phyloP scores from a whole-genome alignment of 2,888 invertebrate species.

The Conus canariensis region DNA sequence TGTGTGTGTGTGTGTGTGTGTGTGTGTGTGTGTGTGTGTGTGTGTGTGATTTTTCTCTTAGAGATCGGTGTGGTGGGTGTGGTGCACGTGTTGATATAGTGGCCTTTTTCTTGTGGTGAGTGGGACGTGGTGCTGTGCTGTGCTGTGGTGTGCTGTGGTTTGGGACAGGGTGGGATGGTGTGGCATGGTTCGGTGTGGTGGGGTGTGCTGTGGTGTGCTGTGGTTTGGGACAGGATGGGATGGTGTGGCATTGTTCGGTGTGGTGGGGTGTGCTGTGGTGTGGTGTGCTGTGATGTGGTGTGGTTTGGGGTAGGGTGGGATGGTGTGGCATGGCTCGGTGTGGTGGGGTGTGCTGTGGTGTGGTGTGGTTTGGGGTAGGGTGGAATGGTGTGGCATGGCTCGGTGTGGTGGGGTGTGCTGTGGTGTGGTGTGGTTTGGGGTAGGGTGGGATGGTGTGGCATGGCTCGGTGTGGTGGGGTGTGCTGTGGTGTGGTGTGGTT shows the following conservation, averaged over 20 bases:
- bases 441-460: neutral
- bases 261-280: neutral
- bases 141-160: neutral
- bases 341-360: neutral
- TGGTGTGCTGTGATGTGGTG: neutral
- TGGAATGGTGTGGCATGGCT: neutral
- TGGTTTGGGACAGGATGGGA: neutral
- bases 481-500: slow-evolving; percentile 5
- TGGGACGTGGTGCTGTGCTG: neutral
- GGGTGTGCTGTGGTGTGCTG: neutral
- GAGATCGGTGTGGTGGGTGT: too few relatives aligned
- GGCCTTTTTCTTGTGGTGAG: too few relatives aligned
- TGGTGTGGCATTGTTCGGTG: neutral
- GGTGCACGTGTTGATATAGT: too few relatives aligned
- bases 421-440: neutral
- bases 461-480: neutral
- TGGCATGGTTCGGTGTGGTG: neutral
- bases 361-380: neutral
- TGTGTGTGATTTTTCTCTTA: too few relatives aligned
- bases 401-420: neutral
- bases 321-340: neutral
- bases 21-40: too few relatives aligned
- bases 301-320: neutral
- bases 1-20: too few relatives aligned
- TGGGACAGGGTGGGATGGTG: neutral